Evolutionary conservation across 2,113 vertebrate species (phyloP), one percentile per base, ranked within the genome.

Genomic region (Pangasianodon hypophthalmus): DNA sequence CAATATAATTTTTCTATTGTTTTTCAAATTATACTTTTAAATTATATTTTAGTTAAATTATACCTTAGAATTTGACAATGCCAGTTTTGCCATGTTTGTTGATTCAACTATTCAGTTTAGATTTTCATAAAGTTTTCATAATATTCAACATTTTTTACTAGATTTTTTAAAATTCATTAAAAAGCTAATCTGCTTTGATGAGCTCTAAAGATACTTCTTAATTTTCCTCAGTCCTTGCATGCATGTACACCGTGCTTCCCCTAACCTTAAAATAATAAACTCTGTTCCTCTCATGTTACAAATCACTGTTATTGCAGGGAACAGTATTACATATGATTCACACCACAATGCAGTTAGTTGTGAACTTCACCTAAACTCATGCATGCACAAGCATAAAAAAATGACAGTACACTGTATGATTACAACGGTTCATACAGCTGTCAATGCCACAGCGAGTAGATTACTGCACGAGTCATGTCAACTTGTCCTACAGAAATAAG

Each of bases 401-500:
- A 82, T 32, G 52, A 56, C 80, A 24, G 32, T 21, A 56, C 7
- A 16, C 37, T 29, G 4, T 29, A 26, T 0, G 62, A 62, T 16
- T 46, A 84, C 54, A 62, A 84, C 60, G 37, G 32, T 60, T 24
- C 26, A 24, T 46, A 84, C 82, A 48, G 75, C 58, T 88, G 75
- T 64, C 50, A 79, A 71, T 64, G 58, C 58, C 75, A 88, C 86
- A 79, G 44, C 29, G 14, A 58, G 21, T 32, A 87, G 37, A 26
- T 60, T 79, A 52, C 48, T 73, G 21, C 18, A 26, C n/a, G 48
- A 86, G 6, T 85, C 62, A 13, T 37, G 46, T 86, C 60, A 60
- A 7, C 62, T 46, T 62, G n/a, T 75, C 46, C n/a, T n/a, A 46
- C 9, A 82, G 77, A 88, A 82, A 77, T 67, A 81, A 82, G 18